Percentiles rank a stretch among this genome's conserved stretches.
Evolutionary conservation across 2,888 invertebrate genomes (phyloP).

Genomic region (Stenoptilia bipunctidactyla): DNA sequence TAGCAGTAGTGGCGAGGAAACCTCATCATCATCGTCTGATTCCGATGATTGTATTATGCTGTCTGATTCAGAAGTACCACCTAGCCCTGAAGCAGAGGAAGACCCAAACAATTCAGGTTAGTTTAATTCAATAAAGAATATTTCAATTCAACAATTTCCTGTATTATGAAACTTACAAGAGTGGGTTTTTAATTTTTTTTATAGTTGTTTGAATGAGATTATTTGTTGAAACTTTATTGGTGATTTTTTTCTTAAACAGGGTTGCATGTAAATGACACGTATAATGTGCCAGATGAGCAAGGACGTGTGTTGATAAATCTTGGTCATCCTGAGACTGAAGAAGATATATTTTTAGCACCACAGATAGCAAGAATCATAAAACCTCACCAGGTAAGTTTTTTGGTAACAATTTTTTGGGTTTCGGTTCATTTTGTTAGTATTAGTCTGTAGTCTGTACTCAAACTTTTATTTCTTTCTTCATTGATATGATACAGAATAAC

Average conservation of each 20-base stretch:
- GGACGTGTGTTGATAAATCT: slow-evolving; percentile 94
- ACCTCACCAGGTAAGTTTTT: slow-evolving; percentile 89
- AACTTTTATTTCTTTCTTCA: too few relatives aligned
- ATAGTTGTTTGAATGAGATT: too few relatives aligned
- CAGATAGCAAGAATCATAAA: slow-evolving; percentile 93
- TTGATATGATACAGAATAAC: too few relatives aligned
- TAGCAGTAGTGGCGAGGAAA: slow-evolving; percentile 70
- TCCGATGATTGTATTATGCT: slow-evolving; percentile 88
- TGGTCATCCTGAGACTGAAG: slow-evolving; percentile 91
- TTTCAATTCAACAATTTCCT: too few relatives aligned
- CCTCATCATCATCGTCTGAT: slow-evolving; percentile 75
- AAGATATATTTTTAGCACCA: slow-evolving; percentile 91
- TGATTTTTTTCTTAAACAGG: slow-evolving; percentile 33
- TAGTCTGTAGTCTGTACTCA: too few relatives aligned
- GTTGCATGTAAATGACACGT: slow-evolving; percentile 92
- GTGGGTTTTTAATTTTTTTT: too few relatives aligned
- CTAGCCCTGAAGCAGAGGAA: slow-evolving; percentile 85
- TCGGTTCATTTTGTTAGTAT: too few relatives aligned
- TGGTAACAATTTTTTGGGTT: too few relatives aligned
- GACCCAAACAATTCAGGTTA: slow-evolving; percentile 91
- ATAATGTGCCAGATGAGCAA: slow-evolving; percentile 91
- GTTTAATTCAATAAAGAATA: too few relatives aligned
- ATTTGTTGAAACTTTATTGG: background rate
- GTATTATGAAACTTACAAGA: too few relatives aligned
- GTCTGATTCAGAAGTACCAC: slow-evolving; percentile 84